Percentiles rank a stretch among this genome's conserved stretches.
These are phyloP conservation scores for Gymnoscopelus braueri DNA, from an alignment of 2,797 vertebrate species.

Conservation along the genomic window DNA sequence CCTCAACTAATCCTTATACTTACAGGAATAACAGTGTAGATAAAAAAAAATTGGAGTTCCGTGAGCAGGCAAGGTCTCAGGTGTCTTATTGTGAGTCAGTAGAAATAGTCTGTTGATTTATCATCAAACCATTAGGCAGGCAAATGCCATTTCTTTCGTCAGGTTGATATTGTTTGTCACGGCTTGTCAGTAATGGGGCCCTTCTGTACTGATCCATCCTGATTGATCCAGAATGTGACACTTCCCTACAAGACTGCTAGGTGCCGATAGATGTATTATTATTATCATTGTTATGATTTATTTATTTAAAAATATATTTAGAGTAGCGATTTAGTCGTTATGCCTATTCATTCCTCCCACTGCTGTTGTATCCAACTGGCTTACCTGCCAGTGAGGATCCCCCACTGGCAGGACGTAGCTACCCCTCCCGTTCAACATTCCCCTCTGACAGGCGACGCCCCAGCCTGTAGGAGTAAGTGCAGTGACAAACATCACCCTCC, in stretches of 20 bases:
- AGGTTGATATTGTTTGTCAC: constrained; percentile 11
- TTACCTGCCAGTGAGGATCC: too few relatives aligned
- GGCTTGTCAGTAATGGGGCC: constrained; percentile 14
- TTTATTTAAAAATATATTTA: too few relatives aligned
- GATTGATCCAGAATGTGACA: neutral
- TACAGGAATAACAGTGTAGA: constrained; percentile 59
- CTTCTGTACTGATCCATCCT: neutral
- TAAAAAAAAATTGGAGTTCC: constrained; percentile 61
- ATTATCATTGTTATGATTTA: too few relatives aligned
- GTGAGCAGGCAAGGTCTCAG: constrained; percentile 38
- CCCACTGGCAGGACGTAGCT: too few relatives aligned
- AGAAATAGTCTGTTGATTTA: constrained; percentile 34
- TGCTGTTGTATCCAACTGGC: too few relatives aligned
- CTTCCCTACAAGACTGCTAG: neutral
- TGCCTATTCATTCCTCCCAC: too few relatives aligned
- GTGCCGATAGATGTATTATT: too few relatives aligned
- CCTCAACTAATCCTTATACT: constrained; percentile 69
- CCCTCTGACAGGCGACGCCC: too few relatives aligned
- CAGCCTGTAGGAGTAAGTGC: too few relatives aligned
- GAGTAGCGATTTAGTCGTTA: too few relatives aligned
- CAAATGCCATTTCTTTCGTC: constrained; percentile 34
- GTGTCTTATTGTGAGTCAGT: constrained; percentile 57
- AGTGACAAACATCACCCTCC: too few relatives aligned
- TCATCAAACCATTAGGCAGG: constrained; percentile 31
- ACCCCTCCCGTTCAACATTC: too few relatives aligned